phyloP scores from a whole-genome alignment of 2,797 vertebrate genomes.

The Pseudopleuronectes americanus region DNA sequence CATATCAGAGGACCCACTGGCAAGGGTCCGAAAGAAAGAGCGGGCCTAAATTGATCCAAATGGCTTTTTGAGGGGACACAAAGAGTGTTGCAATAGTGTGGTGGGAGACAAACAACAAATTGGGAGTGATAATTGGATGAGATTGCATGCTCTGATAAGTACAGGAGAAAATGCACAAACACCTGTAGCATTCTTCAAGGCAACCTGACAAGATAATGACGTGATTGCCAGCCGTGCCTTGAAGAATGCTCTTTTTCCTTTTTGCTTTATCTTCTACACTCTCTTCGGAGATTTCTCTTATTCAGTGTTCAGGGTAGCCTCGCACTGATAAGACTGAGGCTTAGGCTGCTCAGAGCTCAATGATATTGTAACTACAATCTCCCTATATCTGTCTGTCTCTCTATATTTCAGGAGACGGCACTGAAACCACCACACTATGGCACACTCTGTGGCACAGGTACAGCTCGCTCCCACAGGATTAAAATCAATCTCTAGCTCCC shows the following conservation, averaged over 20 bases:
- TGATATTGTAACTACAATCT: conserved; percentile 90
- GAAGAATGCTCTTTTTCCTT: conserved; percentile 79
- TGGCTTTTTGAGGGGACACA: conserved; percentile 66
- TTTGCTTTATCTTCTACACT: conserved; percentile 51
- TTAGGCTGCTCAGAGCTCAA: conserved; percentile 84
- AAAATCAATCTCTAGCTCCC: conserved; percentile 92
- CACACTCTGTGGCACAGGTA: conserved; percentile 92
- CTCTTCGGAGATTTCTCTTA: conserved; percentile 75
- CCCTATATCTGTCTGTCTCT: conserved; percentile 92
- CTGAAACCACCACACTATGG: conserved; percentile 92
- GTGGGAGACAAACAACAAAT: conserved; percentile 82
- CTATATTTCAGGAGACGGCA: conserved; percentile 92
- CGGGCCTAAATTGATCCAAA: conserved; percentile 79
- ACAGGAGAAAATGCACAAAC: conserved; percentile 80
- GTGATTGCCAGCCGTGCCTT: conserved; percentile 82
- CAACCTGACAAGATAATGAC: conserved; percentile 80
- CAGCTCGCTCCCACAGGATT: conserved; percentile 91
- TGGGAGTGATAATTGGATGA: conserved; percentile 79
- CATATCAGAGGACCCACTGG: conserved; percentile 82
- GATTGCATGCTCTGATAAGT: conserved; percentile 86
- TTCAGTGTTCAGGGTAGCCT: conserved; percentile 77
- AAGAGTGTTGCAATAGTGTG: conserved; percentile 85
- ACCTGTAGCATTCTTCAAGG: conserved; percentile 88
- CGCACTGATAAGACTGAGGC: conserved; percentile 81
- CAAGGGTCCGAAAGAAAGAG: conserved; percentile 75